phyloP scores from a whole-genome alignment of 1,140 invertebrate species.

The Parasteatoda tepidariorum region DNA sequence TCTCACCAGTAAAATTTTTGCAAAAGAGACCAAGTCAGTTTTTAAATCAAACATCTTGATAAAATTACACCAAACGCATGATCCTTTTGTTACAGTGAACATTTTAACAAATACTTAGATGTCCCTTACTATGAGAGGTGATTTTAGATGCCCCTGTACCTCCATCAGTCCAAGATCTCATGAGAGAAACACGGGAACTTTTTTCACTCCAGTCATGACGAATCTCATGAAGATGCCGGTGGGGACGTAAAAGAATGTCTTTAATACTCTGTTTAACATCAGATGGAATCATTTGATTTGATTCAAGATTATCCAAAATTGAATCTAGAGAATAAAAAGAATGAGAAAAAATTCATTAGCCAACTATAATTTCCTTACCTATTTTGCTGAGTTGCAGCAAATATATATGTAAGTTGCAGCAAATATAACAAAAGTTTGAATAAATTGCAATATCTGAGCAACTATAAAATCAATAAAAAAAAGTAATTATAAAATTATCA shows the following conservation, averaged over 20 bases:
- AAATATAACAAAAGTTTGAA: too few relatives aligned
- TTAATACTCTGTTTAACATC: slow-evolving; percentile 77
- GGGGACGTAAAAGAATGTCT: slow-evolving; percentile 87
- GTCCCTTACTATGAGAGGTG: slow-evolving; percentile 16
- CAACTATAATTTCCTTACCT: neutral
- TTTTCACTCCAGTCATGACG: slow-evolving; percentile 44
- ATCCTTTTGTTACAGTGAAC: too few relatives aligned
- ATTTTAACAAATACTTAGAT: too few relatives aligned
- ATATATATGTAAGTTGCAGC: too few relatives aligned
- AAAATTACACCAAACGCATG: too few relatives aligned
- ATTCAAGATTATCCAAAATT: slow-evolving; percentile 35
- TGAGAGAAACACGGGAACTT: slow-evolving; percentile 82
- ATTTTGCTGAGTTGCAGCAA: too few relatives aligned
- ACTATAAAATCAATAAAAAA: too few relatives aligned
- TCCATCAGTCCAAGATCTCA: slow-evolving; percentile 95
- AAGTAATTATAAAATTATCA: too few relatives aligned
- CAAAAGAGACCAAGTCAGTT: too few relatives aligned
- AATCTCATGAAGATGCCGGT: slow-evolving; percentile 92
- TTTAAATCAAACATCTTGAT: too few relatives aligned
- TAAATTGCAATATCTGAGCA: too few relatives aligned
- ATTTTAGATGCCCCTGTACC: slow-evolving; percentile 76
- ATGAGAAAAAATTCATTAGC: neutral
- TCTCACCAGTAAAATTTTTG: too few relatives aligned
- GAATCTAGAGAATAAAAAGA: slow-evolving; percentile 10
- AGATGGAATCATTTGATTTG: slow-evolving; percentile 19